These are phyloP conservation scores for Chironomus tepperi DNA, from an alignment of 1,140 invertebrate genomes.

Conservation along the genomic window DNA sequence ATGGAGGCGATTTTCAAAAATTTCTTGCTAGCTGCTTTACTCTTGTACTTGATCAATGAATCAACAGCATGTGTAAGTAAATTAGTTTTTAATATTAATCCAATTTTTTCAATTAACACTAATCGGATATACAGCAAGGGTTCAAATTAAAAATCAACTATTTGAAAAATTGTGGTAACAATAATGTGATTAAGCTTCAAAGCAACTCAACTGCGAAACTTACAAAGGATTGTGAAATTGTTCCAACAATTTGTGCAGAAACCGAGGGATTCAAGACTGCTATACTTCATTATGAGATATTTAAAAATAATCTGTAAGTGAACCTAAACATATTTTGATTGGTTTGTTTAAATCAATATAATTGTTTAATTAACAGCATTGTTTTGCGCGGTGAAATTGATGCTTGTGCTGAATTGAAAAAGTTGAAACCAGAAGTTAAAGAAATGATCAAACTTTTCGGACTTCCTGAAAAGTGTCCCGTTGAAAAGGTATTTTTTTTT, in stretches of 20 bases:
- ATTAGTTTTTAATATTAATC: neutral
- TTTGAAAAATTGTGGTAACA: conserved; percentile 35
- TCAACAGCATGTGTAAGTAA: conserved; percentile 8
- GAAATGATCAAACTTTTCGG: conserved; percentile 36
- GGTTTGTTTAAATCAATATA: neutral
- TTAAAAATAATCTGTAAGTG: conserved; percentile 1
- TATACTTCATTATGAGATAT: conserved; percentile 10
- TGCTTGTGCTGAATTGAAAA: conserved; percentile 33
- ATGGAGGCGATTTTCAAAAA: no score
- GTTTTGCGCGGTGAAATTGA: conserved; percentile 36
- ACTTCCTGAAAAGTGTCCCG: conserved; percentile 34
- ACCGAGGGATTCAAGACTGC: conserved; percentile 20
- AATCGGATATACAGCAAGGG: conserved; percentile 32
- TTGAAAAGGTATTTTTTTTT: conserved; percentile 31
- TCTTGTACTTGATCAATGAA: no score
- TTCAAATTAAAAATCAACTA: conserved; percentile 37
- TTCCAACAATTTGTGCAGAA: conserved; percentile 28
- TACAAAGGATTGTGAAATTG: conserved; percentile 38
- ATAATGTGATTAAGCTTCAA: conserved; percentile 33
- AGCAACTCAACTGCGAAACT: conserved; percentile 33
- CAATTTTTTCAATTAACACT: neutral
- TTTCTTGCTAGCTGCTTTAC: no score
- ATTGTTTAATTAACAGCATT: conserved; percentile 34
- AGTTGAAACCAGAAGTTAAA: conserved; percentile 33
- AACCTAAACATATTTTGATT: neutral